Conservation (phyloP, 2,888 invertebrate genomes). For the Catocala sponsa region DNA sequence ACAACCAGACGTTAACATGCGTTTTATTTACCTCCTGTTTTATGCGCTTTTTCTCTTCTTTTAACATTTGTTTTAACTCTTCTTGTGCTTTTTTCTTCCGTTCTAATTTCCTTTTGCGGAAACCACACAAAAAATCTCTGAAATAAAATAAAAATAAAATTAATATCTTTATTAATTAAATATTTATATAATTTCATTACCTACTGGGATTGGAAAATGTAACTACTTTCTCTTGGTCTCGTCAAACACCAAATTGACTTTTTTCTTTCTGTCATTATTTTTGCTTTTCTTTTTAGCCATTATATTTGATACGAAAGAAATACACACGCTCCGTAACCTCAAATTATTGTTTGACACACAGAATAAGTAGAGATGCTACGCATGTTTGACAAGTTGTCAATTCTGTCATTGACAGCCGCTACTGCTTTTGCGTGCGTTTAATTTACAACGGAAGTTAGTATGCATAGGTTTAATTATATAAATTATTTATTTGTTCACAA, state of each 20-base stretch:
- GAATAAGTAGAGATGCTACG: too few relatives aligned
- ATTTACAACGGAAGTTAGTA: too few relatives aligned
- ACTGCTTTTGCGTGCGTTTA: too few relatives aligned
- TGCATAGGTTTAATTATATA: too few relatives aligned
- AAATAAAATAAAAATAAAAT: conserved; percentile 48
- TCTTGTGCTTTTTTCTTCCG: conserved; percentile 92
- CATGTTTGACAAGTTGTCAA: too few relatives aligned
- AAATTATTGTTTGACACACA: neutral
- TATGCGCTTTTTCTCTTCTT: conserved; percentile 92
- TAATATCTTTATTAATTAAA: neutral
- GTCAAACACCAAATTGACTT: conserved; percentile 79
- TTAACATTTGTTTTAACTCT: conserved; percentile 90
- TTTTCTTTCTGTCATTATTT: conserved; percentile 71
- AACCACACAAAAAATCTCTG: conserved; percentile 94
- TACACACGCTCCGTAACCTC: conserved; percentile 25
- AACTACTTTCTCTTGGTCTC: conserved; percentile 78
- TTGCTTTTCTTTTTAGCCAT: conserved; percentile 79
- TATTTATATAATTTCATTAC: neutral
- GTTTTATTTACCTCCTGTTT: conserved; percentile 89
- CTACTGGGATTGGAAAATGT: neutral
- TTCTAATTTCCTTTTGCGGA: conserved; percentile 93
- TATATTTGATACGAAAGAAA: neutral
- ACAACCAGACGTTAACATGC: neutral
- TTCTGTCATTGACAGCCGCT: too few relatives aligned
- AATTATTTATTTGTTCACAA: too few relatives aligned